These are phyloP conservation scores for Melinaea menophilus DNA, from an alignment of 2,888 invertebrate genomes.

Conservation along the genomic window DNA sequence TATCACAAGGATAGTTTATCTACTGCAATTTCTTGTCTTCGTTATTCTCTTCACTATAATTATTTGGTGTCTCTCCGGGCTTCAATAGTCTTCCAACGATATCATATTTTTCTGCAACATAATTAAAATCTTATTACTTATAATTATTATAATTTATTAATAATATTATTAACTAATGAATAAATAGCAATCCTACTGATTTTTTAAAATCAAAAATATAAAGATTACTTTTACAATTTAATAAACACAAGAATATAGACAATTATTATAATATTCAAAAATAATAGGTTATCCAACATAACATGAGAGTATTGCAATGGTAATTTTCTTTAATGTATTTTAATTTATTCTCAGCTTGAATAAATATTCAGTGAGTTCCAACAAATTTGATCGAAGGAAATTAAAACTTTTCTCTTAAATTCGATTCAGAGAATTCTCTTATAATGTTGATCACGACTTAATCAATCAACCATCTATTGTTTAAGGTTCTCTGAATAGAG, in stretches of 20 bases:
- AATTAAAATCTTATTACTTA: constrained; percentile 8
- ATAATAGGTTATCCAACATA: constrained; percentile 9
- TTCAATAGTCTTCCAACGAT: constrained; percentile 66
- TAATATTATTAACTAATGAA: too few relatives aligned
- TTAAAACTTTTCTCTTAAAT: constrained; percentile 31
- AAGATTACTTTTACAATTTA: too few relatives aligned
- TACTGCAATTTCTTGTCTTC: constrained; percentile 65
- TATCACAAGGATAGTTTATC: constrained; percentile 36
- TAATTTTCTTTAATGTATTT: constrained; percentile 24
- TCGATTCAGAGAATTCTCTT: constrained; percentile 28
- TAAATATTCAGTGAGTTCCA: constrained; percentile 31
- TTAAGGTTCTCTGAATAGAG: constrained; percentile 19
- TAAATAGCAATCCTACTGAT: too few relatives aligned
- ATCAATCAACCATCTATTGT: constrained; percentile 32
- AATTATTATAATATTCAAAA: not conserved
- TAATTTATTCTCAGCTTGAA: constrained; percentile 28
- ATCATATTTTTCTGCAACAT: constrained; percentile 68
- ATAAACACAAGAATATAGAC: too few relatives aligned
- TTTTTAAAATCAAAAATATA: too few relatives aligned
- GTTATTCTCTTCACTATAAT: constrained; percentile 62
- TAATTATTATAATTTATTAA: too few relatives aligned
- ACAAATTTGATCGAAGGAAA: constrained; percentile 31
- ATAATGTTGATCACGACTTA: constrained; percentile 30
- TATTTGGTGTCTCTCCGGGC: constrained; percentile 62
- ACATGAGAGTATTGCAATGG: constrained; percentile 17